phyloP scores from a whole-genome alignment of 2,888 invertebrate genomes.

The Meloe dianella region DNA sequence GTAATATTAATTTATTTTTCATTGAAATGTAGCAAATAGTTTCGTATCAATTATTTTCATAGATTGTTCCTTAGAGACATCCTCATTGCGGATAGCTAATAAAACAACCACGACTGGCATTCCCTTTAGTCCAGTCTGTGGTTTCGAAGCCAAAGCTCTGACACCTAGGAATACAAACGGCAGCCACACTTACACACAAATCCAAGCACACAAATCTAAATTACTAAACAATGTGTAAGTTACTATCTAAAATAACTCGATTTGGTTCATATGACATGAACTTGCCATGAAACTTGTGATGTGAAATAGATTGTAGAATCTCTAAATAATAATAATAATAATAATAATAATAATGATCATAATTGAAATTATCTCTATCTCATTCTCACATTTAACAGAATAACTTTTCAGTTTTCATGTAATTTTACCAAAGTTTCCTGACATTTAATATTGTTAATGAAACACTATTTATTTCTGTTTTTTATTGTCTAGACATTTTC shows the following conservation, averaged over 20 bases:
- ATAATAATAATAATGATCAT: neutral
- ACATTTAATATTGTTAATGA: conserved; percentile 7
- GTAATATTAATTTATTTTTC: neutral
- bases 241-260: conserved; percentile 41
- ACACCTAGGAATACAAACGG: conserved; percentile 32
- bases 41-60: conserved; percentile 33
- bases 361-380: neutral
- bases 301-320: conserved; percentile 23
- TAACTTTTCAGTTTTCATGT: neutral
- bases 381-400: neutral
- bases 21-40: conserved; percentile 30
- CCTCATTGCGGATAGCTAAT: conserved; percentile 39
- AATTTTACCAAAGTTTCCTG: neutral
- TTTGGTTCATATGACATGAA: conserved; percentile 35
- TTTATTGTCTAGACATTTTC: conserved; percentile 6
- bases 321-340: neutral
- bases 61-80: conserved; percentile 30
- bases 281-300: conserved; percentile 20
- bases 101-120: conserved; percentile 32
- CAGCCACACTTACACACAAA: conserved; percentile 12
- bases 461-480: neutral
- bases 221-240: conserved; percentile 45
- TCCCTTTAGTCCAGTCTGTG: conserved; percentile 41
- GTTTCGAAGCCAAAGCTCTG: conserved; percentile 34
- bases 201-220: conserved; percentile 28